Base-by-base conservation (phyloP, 2,888 invertebrate species). In the Drosophila maculinotata region DNA sequence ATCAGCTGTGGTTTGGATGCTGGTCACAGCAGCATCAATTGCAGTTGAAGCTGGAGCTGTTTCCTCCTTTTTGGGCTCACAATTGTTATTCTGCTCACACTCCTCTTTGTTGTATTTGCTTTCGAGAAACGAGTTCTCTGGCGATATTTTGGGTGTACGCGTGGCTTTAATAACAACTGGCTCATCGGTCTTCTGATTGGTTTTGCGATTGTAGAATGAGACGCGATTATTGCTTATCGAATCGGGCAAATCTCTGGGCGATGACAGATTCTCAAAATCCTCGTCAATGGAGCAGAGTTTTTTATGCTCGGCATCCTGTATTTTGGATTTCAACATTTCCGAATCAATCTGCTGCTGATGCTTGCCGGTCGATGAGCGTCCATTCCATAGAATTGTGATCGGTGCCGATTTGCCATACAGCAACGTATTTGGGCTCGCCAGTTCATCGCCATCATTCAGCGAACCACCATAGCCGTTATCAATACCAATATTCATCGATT, bases 361-460 rank as follows among this genome's bases (percentile, higher is more conserved):
- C 2, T 67, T 81, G 47, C 69, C 83, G 8, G 69, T 69, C 4
- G 80, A 75, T 38, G 93, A 93, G 42, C 94, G 93, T 65, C 93
- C 91, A 76, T 93, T 93, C 82, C 93, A 93, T 69, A 93, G 92
- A 65, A 95, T 95, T 89, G 95, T 94, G 85, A 95, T 95, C 3
- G 95, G 95, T 48, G 94, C 93, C 33, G 94, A 94, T 90, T 95
- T 94, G 1, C 91, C 93, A 58, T 94, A 90, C 36, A 90, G 77
- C 75, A 80, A 87, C 20, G 88, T 77, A 42, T 75, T 80, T 25
- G 87, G 79, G 58, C 79, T 88, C 4, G 90, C 87, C 33, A 86
- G 85, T 1, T 78, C 81, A 7, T 85, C 82, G 12, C 30, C 48
- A 47, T 45, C 48, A 8, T 28, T 49, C 1, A 33, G 26, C 3